Evolutionary conservation across 2,888 invertebrate species (phyloP).

Genomic region (Magallana nippona): DNA sequence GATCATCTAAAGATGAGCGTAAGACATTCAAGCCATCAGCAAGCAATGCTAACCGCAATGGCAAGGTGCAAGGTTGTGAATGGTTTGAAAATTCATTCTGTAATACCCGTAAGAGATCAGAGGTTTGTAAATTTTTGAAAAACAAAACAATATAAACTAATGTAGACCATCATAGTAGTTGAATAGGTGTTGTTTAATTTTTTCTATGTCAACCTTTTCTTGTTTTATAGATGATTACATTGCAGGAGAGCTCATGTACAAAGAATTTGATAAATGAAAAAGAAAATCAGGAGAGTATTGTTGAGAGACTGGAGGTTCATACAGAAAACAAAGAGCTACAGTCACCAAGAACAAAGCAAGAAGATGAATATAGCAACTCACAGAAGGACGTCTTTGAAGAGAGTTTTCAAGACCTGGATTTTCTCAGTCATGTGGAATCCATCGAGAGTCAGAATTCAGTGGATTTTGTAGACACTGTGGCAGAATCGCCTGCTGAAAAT

Average conservation of each 20-base stretch:
- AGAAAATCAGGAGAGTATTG: too few species aligned
- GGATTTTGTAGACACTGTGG: background rate
- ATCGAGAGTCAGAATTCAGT: slow-evolving; percentile 18
- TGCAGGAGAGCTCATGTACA: too few species aligned
- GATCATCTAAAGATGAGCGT: background rate
- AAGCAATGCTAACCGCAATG: background rate
- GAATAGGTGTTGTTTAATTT: background rate
- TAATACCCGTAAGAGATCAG: background rate
- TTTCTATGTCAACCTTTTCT: too few species aligned
- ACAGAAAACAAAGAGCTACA: background rate
- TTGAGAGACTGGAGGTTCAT: too few species aligned
- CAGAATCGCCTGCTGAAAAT: background rate
- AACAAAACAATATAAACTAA: too few species aligned
- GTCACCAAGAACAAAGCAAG: too few species aligned
- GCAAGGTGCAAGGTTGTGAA: background rate
- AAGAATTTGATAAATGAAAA: too few species aligned
- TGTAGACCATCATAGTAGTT: background rate
- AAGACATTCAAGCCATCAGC: background rate
- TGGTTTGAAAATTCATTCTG: slow-evolving; percentile 13
- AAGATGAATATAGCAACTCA: background rate
- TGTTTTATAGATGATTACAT: too few species aligned
- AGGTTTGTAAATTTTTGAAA: background rate
- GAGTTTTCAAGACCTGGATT: slow-evolving; percentile 24
- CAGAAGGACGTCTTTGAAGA: slow-evolving; percentile 33
- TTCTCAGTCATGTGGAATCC: slow-evolving; percentile 26